Conservation (phyloP, 2,888 invertebrate species). For the Nymphalis polychloros region DNA sequence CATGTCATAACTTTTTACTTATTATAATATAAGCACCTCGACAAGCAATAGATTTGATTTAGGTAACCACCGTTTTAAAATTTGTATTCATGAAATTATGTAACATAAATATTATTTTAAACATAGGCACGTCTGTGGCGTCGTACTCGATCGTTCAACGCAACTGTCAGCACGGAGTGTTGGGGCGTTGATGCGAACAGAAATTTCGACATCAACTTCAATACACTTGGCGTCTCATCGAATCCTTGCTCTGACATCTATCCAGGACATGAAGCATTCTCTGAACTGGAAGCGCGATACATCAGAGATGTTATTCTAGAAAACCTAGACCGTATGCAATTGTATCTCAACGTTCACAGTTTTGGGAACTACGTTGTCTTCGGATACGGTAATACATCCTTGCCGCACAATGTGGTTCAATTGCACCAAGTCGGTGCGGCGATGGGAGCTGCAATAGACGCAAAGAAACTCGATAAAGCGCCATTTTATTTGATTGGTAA, state of each 20-base stretch:
- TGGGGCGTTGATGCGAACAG: slow-evolving; percentile 57
- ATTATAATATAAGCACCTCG: too few relatives aligned
- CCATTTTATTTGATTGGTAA: slow-evolving; percentile 56
- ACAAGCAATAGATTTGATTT: too few relatives aligned
- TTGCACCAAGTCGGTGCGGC: slow-evolving; percentile 52
- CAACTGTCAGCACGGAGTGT: slow-evolving; percentile 45
- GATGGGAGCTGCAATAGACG: slow-evolving; percentile 59
- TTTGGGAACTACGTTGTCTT: slow-evolving; percentile 84
- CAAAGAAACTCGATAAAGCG: slow-evolving; percentile 48
- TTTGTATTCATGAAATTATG: too few relatives aligned
- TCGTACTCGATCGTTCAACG: slow-evolving; percentile 51
- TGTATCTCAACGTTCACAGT: slow-evolving; percentile 85
- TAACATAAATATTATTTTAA: background rate
- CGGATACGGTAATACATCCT: slow-evolving; percentile 78
- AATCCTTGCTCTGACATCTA: slow-evolving; percentile 82
- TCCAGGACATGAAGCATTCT: slow-evolving; percentile 82
- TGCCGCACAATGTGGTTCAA: slow-evolving; percentile 47
- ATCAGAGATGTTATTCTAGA: slow-evolving; percentile 78
- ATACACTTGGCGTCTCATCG: slow-evolving; percentile 49
- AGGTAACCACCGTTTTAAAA: too few relatives aligned
- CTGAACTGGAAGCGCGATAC: slow-evolving; percentile 83
- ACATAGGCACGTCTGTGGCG: slow-evolving; percentile 57
- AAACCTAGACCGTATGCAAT: slow-evolving; percentile 46
- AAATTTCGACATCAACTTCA: slow-evolving; percentile 55
- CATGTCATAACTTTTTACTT: too few relatives aligned